These are phyloP conservation scores for Falcunculus frontatus DNA, from an alignment of 2,113 vertebrate species.

Conservation along the genomic window DNA sequence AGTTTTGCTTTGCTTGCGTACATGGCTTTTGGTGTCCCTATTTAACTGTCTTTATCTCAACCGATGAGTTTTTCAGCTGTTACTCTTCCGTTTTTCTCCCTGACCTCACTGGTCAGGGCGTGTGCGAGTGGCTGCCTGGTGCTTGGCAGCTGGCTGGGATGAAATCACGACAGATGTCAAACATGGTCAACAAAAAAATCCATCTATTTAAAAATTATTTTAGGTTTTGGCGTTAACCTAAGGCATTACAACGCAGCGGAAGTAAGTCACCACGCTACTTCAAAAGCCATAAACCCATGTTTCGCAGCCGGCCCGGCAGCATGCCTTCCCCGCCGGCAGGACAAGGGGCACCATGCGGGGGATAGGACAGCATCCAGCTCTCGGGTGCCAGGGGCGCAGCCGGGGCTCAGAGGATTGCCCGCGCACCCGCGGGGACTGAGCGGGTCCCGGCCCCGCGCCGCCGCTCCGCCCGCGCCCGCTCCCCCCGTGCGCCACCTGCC, in stretches of 20 bases:
- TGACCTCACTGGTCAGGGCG: not conserved
- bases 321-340: accelerated
- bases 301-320: not conserved
- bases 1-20: not conserved
- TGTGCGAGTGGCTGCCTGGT: accelerated
- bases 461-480: not conserved
- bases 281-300: accelerated
- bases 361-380: not conserved
- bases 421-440: no score
- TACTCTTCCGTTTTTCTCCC: accelerated
- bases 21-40: not conserved
- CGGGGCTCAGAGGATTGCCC: no score
- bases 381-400: not conserved
- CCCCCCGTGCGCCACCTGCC: no score
- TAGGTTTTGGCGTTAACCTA: accelerated
- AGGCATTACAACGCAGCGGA: accelerated
- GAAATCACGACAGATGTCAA: not conserved
- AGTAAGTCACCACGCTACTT: accelerated
- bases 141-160: not conserved
- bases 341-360: accelerated
- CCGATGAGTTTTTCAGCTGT: accelerated
- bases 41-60: not conserved
- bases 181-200: accelerated
- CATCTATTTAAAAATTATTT: no score
- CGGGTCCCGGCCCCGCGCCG: not conserved